Evolutionary conservation across 1,140 invertebrate species (phyloP), one percentile per base, ranked within the genome.

Genomic region (Bombus waltoni): DNA sequence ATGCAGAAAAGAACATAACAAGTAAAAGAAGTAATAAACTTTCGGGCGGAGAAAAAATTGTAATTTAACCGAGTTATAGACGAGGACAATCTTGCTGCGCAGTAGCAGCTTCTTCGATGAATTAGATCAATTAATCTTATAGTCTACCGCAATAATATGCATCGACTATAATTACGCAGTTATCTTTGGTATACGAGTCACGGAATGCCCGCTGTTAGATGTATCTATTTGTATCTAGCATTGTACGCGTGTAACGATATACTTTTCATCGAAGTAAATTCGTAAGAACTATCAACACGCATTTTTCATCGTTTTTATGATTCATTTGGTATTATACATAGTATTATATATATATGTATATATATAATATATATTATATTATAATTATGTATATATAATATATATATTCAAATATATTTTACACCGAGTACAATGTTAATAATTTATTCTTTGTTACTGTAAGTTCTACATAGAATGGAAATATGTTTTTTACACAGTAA

Each of bases 381-480:
- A 73, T 22, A 40, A 32, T 32, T 42, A 76, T 57, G 32, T 70
- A 57, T 83, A 82, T 74, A 66, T 57, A 57, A 80, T n/a, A 83
- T 75, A 83, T 75, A 65, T 68, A 74, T 38, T 73, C 35, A 74
- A 78, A 22, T 84, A 84, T 84, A 84, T 79, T 84, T 80, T 84
- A 84, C 40, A 79, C 35, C 42, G 18, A 85, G 53, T 85, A 85
- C 42, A 80, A 84, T 84, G 76, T 84, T 84, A 84, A 84, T 84
- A 84, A 84, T 84, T 84, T 84, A 84, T 84, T 84, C 10, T 84
- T 47, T 70, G 47, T 59, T 84, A 84, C 68, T 80, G 68, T 84
- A 84, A 72, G 83, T 79, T 84, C 40, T 71, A 84, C 59, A 71
- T n/a, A 84, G 47, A 59, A 72, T 72, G 28, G n/a, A 79, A 59